Conservation (phyloP, 2,888 invertebrate genomes). For the Hemistola chrysoprasaria region DNA sequence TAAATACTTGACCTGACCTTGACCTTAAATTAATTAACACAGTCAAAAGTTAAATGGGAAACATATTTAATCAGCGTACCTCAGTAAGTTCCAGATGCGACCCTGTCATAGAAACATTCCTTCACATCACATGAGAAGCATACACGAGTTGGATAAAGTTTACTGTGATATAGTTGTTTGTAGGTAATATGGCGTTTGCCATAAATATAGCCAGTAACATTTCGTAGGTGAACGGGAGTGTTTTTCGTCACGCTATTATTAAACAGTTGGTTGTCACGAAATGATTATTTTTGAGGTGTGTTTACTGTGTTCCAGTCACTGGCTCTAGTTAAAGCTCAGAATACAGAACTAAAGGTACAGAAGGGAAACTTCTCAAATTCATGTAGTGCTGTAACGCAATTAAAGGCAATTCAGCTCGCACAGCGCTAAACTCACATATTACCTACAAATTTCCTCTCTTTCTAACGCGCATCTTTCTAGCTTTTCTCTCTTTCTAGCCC, state of each 20-base stretch:
- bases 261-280: slow-evolving; percentile 19
- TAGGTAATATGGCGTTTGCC: slow-evolving; percentile 6
- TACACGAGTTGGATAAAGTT: background rate
- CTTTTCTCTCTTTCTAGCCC: too few relatives aligned
- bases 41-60: slow-evolving; percentile 14
- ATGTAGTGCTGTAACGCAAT: too few relatives aligned
- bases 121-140: background rate
- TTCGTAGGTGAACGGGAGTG: slow-evolving; percentile 15
- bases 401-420: too few relatives aligned
- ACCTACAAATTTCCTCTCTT: too few relatives aligned
- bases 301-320: background rate
- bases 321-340: too few relatives aligned
- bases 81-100: too few relatives aligned
- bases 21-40: slow-evolving; percentile 10
- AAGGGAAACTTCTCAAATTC: too few relatives aligned
- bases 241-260: slow-evolving; percentile 18
- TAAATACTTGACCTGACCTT: background rate
- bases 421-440: too few relatives aligned
- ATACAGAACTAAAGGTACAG: too few relatives aligned
- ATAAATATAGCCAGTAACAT: slow-evolving; percentile 18
- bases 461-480: too few relatives aligned
- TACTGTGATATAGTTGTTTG: slow-evolving; percentile 4
- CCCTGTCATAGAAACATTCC: background rate
- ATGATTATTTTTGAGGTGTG: background rate
- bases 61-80: background rate